Evolutionary conservation across 2,888 invertebrate species (phyloP), one percentile per base, ranked within the genome.

Genomic region (Drosophila histrio): DNA sequence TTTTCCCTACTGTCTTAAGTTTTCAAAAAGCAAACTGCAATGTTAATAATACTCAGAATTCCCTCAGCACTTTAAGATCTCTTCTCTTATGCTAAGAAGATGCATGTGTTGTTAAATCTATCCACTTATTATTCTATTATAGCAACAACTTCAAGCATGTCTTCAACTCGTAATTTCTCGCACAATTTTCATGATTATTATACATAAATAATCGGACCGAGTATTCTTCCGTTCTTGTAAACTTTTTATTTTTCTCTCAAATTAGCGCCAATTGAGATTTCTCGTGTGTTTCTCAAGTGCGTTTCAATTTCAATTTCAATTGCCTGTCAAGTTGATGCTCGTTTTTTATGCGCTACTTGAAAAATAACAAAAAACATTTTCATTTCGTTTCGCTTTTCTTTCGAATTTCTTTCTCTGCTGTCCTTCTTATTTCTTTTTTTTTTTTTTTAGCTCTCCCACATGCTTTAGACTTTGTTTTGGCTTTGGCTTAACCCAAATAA

Each of bases 221-320:
- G 9, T 39, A 41, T 32, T 21, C 41, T 60, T 59, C 52, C n/a
- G 26, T 22, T 52, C 49, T 17, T 32, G 26, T 19, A 30, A 77
- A 50, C 50, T 52, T 57, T 22, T 58, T 52, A 53, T 22, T 58
- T 73, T 57, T 22, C 58, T 74, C 67, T 58, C 72, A 60, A 77
- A 77, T 76, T 76, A 87, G 54, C 77, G 79, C 56, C 79, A 85
- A 82, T 87, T 87, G 85, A 85, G 64, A 62, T 64, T 65, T 39
- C 30, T 41, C 52, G 38, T 50, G 39, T 24, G n/a, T 24, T 21
- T 19, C 39, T 62, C 64, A 63, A 80, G 78, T 87, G 83, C 79
- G 77, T 80, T 86, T 81, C 87, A 71, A 86, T 85, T 81, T 67
- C 58, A 50, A 34, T 78, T 83, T 73, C 78, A 83, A 71, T 77